phyloP scores from a whole-genome alignment of 2,797 vertebrate species.

The Peromyscus melanophrys region DNA sequence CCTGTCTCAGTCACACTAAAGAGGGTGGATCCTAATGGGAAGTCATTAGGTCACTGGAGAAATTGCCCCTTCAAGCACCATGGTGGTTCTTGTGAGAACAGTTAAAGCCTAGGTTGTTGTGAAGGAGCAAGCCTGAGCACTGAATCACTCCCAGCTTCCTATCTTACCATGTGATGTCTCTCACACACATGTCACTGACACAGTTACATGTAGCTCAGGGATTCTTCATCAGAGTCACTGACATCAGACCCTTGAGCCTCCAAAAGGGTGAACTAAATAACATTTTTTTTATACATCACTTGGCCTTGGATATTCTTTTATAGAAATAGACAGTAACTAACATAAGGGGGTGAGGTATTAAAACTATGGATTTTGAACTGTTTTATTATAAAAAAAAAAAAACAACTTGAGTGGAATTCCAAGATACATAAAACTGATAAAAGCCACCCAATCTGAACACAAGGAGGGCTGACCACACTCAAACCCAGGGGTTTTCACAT shows the following conservation, averaged over 20 bases:
- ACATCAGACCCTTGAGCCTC: background rate
- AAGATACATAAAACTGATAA: conserved; percentile 16
- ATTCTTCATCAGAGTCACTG: background rate
- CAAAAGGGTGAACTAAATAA: background rate
- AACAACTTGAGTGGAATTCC: background rate
- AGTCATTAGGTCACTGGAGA: background rate
- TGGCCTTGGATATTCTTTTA: background rate
- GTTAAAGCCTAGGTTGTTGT: background rate
- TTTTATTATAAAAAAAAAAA: background rate
- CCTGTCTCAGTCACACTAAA: background rate
- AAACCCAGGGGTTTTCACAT: background rate
- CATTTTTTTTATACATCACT: background rate
- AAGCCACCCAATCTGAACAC: background rate
- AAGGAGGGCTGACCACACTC: background rate
- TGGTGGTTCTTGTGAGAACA: background rate
- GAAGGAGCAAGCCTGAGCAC: background rate
- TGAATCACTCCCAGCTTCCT: background rate
- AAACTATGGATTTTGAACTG: background rate
- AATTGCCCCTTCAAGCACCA: background rate
- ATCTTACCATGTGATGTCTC: background rate
- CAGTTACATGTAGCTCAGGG: too few species aligned
- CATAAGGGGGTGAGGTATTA: background rate
- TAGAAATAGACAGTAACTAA: background rate
- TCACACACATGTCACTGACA: background rate
- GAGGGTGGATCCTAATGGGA: background rate